These are phyloP conservation scores for Bembecia ichneumoniformis DNA, from an alignment of 2,888 invertebrate genomes.

Conservation along the genomic window DNA sequence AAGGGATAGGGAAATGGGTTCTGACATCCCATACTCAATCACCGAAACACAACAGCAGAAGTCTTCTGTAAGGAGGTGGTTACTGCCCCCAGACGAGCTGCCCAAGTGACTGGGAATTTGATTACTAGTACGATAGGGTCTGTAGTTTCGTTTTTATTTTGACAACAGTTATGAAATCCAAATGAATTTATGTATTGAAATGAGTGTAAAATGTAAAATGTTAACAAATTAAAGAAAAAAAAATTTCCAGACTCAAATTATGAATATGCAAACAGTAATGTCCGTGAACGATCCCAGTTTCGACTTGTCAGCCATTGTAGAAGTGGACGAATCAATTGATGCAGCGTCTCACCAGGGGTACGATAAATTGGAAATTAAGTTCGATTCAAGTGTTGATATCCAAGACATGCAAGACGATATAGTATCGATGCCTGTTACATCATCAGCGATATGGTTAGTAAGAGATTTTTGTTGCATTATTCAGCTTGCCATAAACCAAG, in stretches of 20 bases:
- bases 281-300: constrained; percentile 61
- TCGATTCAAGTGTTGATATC: constrained; percentile 46
- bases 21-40: too few relatives aligned
- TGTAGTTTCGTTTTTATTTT: too few relatives aligned
- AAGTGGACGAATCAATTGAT: constrained; percentile 57
- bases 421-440: constrained; percentile 37
- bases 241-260: constrained; percentile 47
- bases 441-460: constrained; percentile 52
- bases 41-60: too few relatives aligned
- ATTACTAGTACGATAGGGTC: too few relatives aligned
- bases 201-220: too few relatives aligned
- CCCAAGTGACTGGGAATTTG: too few relatives aligned
- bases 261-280: constrained; percentile 62
- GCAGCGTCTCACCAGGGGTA: constrained; percentile 41
- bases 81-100: too few relatives aligned
- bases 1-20: too few relatives aligned
- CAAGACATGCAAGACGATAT: constrained; percentile 46
- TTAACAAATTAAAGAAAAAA: too few relatives aligned
- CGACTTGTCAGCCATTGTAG: constrained; percentile 62
- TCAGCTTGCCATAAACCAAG: background rate
- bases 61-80: too few relatives aligned
- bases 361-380: constrained; percentile 53
- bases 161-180: too few relatives aligned
- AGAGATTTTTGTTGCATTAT: background rate
- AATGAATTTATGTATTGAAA: too few relatives aligned